These are phyloP conservation scores for Boulengeromyrus knoepffleri DNA, from an alignment of 2,113 vertebrate species.

Conservation along the genomic window DNA sequence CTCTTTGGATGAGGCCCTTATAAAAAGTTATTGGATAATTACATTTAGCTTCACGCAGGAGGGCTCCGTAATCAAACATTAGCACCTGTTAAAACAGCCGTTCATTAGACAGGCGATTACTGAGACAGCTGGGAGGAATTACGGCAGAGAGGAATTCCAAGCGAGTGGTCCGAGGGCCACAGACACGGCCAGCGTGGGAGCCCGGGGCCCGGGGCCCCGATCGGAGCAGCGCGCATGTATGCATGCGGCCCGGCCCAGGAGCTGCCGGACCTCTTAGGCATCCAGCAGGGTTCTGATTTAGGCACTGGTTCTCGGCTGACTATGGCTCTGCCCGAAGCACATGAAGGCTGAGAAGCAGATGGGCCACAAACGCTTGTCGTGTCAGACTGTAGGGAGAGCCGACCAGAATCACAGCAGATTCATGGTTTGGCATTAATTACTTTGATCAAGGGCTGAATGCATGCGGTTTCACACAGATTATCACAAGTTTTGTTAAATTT, in stretches of 20 bases:
- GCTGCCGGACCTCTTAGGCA: not conserved
- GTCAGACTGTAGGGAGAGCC: not conserved
- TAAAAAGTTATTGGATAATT: conserved; percentile 45
- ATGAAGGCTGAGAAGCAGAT: not conserved
- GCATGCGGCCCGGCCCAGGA: not conserved
- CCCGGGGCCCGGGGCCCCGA: not conserved
- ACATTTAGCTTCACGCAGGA: conserved; percentile 34
- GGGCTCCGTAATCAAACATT: conserved; percentile 26
- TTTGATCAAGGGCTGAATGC: not conserved
- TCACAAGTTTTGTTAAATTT: not conserved
- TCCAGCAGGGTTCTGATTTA: not conserved
- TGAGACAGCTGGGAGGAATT: not conserved
- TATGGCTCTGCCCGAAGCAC: not conserved
- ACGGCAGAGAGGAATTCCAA: not conserved
- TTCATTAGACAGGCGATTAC: conserved; percentile 23
- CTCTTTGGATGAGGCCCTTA: conserved; percentile 39
- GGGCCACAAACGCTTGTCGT: not conserved
- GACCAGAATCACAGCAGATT: not conserved
- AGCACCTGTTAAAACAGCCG: conserved; percentile 55
- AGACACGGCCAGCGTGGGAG: not conserved
- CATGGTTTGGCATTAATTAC: not conserved
- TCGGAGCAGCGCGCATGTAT: not conserved
- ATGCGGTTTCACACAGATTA: not conserved
- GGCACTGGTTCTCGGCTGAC: not conserved
- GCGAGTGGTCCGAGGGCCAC: not conserved